Evolutionary conservation across 2,888 invertebrate genomes (phyloP).

Genomic region (Piscicola geometra): DNA sequence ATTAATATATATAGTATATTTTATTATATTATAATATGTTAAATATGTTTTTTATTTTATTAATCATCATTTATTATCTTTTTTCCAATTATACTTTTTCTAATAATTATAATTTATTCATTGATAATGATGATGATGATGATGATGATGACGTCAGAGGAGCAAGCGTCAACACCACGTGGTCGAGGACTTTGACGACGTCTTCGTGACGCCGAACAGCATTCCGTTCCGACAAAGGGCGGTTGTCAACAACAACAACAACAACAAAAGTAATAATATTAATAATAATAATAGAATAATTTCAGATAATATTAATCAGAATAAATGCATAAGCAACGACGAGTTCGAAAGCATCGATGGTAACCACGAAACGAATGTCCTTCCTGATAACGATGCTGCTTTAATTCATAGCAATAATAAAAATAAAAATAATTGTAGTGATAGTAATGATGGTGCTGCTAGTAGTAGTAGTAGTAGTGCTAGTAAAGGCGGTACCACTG

Average conservation of each 20-base stretch:
- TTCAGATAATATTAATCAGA: not conserved
- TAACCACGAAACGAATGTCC: not conserved
- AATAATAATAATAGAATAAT: not conserved
- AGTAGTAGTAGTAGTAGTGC: not conserved
- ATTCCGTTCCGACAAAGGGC: not conserved
- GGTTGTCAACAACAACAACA: not conserved
- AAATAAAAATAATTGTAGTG: too few relatives aligned
- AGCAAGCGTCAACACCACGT: not conserved
- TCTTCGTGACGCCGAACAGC: not conserved
- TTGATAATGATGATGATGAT: too few relatives aligned
- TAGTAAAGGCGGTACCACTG: not conserved
- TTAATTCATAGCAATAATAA: too few relatives aligned
- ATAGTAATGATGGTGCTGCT: too few relatives aligned
- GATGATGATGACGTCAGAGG: not conserved
- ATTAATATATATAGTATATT: too few relatives aligned
- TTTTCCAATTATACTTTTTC: too few relatives aligned
- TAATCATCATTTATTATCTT: too few relatives aligned
- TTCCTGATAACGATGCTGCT: not conserved
- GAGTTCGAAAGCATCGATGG: not conserved
- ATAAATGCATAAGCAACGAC: not conserved
- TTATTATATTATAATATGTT: too few relatives aligned
- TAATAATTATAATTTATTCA: too few relatives aligned
- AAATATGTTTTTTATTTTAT: too few relatives aligned
- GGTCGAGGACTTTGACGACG: not conserved
- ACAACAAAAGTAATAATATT: not conserved